Evolutionary conservation across 2,797 vertebrate species (phyloP).

Genomic region (Sebastes flavidus): DNA sequence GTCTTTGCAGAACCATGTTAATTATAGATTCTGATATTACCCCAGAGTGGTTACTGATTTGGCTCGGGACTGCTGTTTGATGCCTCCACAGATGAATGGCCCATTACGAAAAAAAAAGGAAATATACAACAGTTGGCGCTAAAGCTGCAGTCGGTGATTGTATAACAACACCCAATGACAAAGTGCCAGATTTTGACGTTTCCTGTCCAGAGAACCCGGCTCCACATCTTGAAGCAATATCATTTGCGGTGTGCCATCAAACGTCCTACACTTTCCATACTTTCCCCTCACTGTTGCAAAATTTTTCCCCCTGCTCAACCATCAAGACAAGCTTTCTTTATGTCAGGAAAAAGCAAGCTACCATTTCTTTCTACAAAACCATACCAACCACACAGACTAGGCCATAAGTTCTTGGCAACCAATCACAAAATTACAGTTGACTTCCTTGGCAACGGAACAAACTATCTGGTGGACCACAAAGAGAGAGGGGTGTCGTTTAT

Average conservation of each 20-base stretch:
- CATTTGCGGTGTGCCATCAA: slow-evolving; percentile 77
- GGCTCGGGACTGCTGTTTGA: slow-evolving; percentile 53
- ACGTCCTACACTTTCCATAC: slow-evolving; percentile 77
- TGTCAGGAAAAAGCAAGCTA: slow-evolving; percentile 69
- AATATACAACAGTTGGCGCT: slow-evolving; percentile 56
- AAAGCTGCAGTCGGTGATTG: slow-evolving; percentile 48
- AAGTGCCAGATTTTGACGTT: slow-evolving; percentile 66
- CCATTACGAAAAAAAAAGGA: slow-evolving; percentile 31
- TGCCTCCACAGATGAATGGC: slow-evolving; percentile 46
- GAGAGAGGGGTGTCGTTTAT: slow-evolving; percentile 66
- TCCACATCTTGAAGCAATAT: slow-evolving; percentile 83
- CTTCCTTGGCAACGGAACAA: slow-evolving; percentile 77
- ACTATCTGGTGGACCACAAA: slow-evolving; percentile 72
- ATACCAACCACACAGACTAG: slow-evolving; percentile 75
- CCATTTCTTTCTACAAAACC: slow-evolving; percentile 70
- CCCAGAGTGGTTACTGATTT: slow-evolving; percentile 51
- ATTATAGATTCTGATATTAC: slow-evolving; percentile 63
- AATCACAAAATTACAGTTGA: slow-evolving; percentile 78
- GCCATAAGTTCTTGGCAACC: slow-evolving; percentile 76
- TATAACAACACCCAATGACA: slow-evolving; percentile 66
- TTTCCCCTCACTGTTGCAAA: slow-evolving; percentile 70
- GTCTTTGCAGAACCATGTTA: slow-evolving; percentile 54
- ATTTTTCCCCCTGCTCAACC: slow-evolving; percentile 62
- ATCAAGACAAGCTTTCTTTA: slow-evolving; percentile 73
- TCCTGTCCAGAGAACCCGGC: slow-evolving; percentile 60